Percentiles rank a stretch among this genome's conserved stretches.
These are phyloP conservation scores for Lepidochrysops patricia DNA, from an alignment of 2,888 invertebrate species.

Conservation along the genomic window DNA sequence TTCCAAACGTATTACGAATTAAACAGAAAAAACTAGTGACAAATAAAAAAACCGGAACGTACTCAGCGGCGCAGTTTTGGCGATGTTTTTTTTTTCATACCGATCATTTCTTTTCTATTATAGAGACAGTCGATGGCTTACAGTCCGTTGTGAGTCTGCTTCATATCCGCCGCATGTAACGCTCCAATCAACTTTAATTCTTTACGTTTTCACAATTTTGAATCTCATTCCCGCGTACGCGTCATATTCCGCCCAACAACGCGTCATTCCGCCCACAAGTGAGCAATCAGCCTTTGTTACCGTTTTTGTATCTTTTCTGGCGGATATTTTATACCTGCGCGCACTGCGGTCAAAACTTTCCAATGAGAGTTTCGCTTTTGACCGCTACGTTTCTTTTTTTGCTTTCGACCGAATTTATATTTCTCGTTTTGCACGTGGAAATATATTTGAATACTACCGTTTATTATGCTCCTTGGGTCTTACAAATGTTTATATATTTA, in stretches of 20 bases:
- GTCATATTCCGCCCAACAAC: neutral
- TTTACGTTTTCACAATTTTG: slow-evolving; percentile 5
- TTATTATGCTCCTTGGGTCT: neutral
- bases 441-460: neutral
- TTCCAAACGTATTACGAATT: no score
- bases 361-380: neutral
- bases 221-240: no score
- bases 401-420: neutral
- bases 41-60: no score
- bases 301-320: neutral
- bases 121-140: no score
- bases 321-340: neutral
- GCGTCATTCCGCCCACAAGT: slow-evolving; percentile 18
- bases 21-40: no score
- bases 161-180: neutral
- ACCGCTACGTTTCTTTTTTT: neutral
- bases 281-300: slow-evolving; percentile 19
- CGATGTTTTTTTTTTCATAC: no score
- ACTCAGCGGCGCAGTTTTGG: no score
- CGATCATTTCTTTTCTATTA: no score
- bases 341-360: neutral
- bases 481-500: no score
- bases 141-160: neutral
- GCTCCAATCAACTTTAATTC: slow-evolving; percentile 3
- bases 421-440: neutral